Evolutionary conservation across 2,797 vertebrate species (phyloP).

Genomic region (Carduelis carduelis): DNA sequence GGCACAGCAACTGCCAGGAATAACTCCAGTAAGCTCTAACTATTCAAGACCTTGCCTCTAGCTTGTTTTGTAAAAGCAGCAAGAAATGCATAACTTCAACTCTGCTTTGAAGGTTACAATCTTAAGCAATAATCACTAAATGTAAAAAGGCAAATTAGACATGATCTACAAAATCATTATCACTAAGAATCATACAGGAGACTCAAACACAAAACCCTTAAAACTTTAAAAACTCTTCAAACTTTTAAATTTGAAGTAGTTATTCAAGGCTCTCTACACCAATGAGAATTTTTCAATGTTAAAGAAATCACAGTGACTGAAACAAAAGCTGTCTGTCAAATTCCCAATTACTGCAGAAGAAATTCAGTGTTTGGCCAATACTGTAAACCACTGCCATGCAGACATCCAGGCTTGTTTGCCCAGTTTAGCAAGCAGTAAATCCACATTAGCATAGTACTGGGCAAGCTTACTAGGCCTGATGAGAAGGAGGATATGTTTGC

Average conservation of each 20-base stretch:
- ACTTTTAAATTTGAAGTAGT: background rate
- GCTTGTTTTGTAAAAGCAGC: constrained; percentile 25
- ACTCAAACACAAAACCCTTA: background rate
- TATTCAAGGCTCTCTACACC: background rate
- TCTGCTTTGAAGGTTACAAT: background rate
- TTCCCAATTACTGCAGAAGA: constrained; percentile 3
- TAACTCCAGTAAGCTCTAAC: constrained; percentile 14
- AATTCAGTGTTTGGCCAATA: background rate
- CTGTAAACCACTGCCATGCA: background rate
- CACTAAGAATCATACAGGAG: background rate
- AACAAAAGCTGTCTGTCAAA: constrained; percentile 48
- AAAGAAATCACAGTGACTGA: background rate
- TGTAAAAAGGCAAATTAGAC: background rate
- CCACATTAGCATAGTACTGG: background rate
- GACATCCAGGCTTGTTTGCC: background rate
- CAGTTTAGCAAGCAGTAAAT: background rate
- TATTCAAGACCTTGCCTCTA: constrained; percentile 22
- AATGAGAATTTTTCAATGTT: background rate
- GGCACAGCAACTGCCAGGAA: constrained; percentile 16
- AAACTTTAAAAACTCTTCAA: background rate
- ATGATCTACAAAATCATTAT: background rate
- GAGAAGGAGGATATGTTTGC: background rate
- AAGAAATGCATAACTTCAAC: background rate
- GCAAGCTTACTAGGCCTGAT: background rate
- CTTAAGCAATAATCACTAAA: background rate